Evolutionary conservation across 1,140 invertebrate species (phyloP), one percentile per base, ranked within the genome.

Genomic region (Aphelinus certus): DNA sequence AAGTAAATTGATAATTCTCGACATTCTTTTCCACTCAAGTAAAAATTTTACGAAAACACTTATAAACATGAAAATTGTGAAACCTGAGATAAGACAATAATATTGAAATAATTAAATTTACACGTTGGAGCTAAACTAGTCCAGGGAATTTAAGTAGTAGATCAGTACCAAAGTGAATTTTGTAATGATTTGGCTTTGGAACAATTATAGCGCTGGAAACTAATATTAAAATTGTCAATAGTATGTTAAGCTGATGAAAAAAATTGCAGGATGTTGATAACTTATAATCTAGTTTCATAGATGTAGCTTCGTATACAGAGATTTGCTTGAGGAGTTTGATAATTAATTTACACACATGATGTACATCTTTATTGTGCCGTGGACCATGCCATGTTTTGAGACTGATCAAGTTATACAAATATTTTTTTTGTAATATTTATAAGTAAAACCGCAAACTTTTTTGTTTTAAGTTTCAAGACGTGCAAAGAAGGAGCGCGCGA

Each of bases 321-420:
- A 71, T 70, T 77, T 77, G 73, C 69, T 77, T 61, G 42, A 75
- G n/a, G 53, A 66, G 26, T 74, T 71, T 75, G 45, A 61, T 78
- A 73, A 43, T 57, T 73, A 78, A 46, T 68, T 75, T 72, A 71
- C 51, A 71, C 26, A 26, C 26, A 26, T 70, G 46, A 53, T 63
- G 58, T 74, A 74, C 61, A 64, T 66, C 67, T 66, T 71, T 65
- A 75, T 66, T 71, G 46, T 75, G 67, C 62, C 73, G 68, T 75
- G 68, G 68, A 71, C 56, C 71, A 77, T 77, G 56, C 69, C 62
- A 77, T 70, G 63, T 77, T 77, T 71, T 71, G 69, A 71, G 69
- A 76, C 69, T 76, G 75, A 76, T 76, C 63, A 57, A 48, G 57
- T 68, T 71, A 65, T 65, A 66, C 62, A 71, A 71, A 71, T 75